Conservation (phyloP, 2,113 vertebrate species). For the Phyllostomus discolor region DNA sequence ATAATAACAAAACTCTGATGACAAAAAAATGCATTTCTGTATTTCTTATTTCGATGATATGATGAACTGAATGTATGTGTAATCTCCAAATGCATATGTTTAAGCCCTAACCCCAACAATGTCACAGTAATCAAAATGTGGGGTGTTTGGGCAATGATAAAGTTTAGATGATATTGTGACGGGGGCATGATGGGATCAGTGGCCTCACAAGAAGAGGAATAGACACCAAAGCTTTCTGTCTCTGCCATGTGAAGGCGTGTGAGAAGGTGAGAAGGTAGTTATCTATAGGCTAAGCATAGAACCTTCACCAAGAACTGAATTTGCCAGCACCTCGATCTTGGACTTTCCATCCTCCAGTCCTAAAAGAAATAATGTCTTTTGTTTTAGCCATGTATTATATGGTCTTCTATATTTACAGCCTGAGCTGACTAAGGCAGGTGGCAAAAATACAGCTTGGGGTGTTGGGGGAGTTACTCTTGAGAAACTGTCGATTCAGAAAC, state of each 20-base stretch:
- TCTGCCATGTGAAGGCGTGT: not conserved
- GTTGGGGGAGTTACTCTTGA: not conserved
- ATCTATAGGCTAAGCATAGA: not conserved
- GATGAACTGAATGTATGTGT: not conserved
- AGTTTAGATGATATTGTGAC: not conserved
- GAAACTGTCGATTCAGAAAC: not conserved
- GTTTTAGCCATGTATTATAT: not conserved
- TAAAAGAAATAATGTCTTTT: not conserved
- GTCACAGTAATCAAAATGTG: not conserved
- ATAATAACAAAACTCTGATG: not conserved
- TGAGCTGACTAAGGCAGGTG: not conserved
- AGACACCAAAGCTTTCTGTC: not conserved
- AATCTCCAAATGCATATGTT: not conserved
- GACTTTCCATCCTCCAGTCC: not conserved
- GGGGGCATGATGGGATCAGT: not conserved
- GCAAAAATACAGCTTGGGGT: not conserved
- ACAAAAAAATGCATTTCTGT: rapidly evolving
- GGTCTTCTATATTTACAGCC: not conserved
- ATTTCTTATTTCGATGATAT: not conserved
- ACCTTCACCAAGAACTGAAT: not conserved
- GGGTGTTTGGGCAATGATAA: not conserved
- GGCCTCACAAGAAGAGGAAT: not conserved
- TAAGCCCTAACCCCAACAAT: not conserved
- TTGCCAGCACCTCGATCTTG: not conserved
- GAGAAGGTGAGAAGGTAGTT: not conserved